Conservation (phyloP, 2,888 invertebrate species). For the Andricus quercusramuli region DNA sequence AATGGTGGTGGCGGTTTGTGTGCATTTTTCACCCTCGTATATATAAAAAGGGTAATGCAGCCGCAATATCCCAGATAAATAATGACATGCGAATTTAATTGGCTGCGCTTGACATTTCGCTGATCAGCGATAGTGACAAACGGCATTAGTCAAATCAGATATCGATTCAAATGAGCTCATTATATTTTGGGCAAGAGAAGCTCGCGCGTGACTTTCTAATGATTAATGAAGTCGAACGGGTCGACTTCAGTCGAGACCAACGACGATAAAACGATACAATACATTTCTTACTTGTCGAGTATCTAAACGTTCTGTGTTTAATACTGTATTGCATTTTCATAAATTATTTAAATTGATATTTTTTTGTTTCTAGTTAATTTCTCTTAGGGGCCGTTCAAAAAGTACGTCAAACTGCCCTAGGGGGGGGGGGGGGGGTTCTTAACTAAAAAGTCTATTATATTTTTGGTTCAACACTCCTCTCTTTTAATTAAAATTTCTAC, state of each 20-base stretch:
- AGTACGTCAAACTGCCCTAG: no score
- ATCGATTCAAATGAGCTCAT: slow-evolving; percentile 74
- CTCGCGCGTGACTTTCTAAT: slow-evolving; percentile 60
- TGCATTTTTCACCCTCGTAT: slow-evolving; percentile 1
- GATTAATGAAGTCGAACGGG: slow-evolving; percentile 59
- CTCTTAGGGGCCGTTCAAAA: no score
- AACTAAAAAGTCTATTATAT: no score
- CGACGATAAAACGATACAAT: background rate
- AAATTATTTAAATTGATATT: background rate
- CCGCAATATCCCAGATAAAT: slow-evolving; percentile 64
- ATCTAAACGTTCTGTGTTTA: background rate
- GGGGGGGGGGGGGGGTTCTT: no score
- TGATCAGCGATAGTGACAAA: slow-evolving; percentile 65
- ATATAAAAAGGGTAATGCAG: slow-evolving; percentile 41
- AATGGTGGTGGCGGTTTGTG: background rate
- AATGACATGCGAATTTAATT: slow-evolving; percentile 70
- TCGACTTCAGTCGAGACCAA: background rate
- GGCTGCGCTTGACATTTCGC: slow-evolving; percentile 59
- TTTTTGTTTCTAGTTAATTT: background rate
- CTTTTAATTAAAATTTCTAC: no score
- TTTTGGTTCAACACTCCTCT: no score
- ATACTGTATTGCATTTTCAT: background rate
- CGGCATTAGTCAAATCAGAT: slow-evolving; percentile 71
- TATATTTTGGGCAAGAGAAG: slow-evolving; percentile 69
- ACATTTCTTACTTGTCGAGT: background rate